These are phyloP conservation scores for Meriones unguiculatus DNA, from an alignment of 2,113 vertebrate genomes.

Conservation along the genomic window DNA sequence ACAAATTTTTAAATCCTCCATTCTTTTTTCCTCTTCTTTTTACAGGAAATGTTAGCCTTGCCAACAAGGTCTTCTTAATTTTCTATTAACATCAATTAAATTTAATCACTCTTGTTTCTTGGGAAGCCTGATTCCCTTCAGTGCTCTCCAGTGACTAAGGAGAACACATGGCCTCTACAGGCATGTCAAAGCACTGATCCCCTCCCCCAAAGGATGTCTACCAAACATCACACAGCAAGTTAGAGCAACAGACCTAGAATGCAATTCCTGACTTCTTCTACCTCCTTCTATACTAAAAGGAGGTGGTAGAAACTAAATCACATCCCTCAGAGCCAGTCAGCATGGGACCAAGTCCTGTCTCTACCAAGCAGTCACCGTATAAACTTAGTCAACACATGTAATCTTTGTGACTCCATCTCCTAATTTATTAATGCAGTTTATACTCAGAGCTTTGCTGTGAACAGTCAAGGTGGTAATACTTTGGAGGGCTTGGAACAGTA, in stretches of 20 bases:
- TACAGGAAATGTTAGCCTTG: neutral
- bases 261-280: neutral
- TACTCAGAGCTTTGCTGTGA: neutral
- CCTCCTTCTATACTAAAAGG: neutral
- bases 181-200: neutral
- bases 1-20: neutral
- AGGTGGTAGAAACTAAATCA: neutral
- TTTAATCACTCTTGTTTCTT: neutral
- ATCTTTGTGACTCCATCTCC: neutral
- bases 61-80: neutral
- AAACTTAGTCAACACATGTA: neutral
- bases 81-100: neutral
- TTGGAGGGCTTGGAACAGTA: neutral
- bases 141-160: neutral
- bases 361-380: neutral
- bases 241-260: neutral
- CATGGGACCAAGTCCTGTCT: neutral
- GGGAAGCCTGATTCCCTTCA: neutral
- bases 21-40: neutral
- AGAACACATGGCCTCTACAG: fast-evolving
- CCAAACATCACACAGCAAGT: neutral
- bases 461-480: neutral
- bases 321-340: neutral
- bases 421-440: neutral
- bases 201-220: neutral